These are phyloP conservation scores for Rhinophrynus dorsalis DNA, from an alignment of 2,797 vertebrate species.

Conservation along the genomic window DNA sequence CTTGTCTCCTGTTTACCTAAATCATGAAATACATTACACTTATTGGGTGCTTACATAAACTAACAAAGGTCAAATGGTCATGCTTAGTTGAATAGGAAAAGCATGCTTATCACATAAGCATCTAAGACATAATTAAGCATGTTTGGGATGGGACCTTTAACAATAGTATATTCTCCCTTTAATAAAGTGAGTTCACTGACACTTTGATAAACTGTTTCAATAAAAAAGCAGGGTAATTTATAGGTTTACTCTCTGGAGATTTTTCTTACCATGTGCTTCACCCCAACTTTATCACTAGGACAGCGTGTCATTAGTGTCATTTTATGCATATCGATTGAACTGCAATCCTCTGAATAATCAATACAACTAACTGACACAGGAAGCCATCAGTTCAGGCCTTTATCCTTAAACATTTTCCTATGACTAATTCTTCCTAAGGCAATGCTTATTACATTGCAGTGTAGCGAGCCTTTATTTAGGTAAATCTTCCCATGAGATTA, in stretches of 20 bases:
- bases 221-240: neutral
- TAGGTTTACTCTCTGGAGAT: too few relatives aligned
- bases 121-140: too few relatives aligned
- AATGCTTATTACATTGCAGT: neutral
- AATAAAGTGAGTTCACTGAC: too few relatives aligned
- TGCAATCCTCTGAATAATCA: neutral
- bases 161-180: too few relatives aligned
- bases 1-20: too few relatives aligned
- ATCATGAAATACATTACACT: too few relatives aligned
- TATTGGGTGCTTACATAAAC: too few relatives aligned
- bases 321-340: neutral
- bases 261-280: neutral
- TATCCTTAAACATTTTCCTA: neutral
- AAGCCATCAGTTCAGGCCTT: neutral
- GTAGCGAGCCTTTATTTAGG: constrained; percentile 21
- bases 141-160: too few relatives aligned
- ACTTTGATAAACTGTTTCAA: too few relatives aligned
- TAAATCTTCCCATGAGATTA: constrained; percentile 24
- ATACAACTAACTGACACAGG: neutral
- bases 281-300: neutral
- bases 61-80: too few relatives aligned
- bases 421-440: constrained; percentile 1
- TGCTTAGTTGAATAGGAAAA: too few relatives aligned
- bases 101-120: too few relatives aligned
- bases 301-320: neutral